Base-by-base conservation (phyloP, 2,797 vertebrate genomes). In the Protonibea diacanthus region DNA sequence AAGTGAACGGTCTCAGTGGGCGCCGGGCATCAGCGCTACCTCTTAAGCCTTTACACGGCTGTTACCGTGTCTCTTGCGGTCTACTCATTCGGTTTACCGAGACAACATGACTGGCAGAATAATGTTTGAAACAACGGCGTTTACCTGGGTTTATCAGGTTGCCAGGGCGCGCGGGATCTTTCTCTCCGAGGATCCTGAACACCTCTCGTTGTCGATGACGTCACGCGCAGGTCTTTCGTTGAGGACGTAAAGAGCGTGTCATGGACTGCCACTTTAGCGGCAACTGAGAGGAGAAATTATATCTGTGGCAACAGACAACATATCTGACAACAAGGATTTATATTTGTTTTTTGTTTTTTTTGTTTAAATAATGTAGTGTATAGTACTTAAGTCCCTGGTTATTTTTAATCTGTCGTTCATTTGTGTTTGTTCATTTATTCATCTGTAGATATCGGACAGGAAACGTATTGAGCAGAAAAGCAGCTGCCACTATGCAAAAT, bases 161-260 rank as follows among this genome's bases (percentile, higher is more conserved):
- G 94, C 93, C 93, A 94, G 88, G 92, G 91, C 93, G 95, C 95
- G 95, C 95, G 95, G 94, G 94, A 94, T 94, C 93, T 95, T 95
- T 94, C 94, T 95, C 93, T 95, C 95, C 94, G 93, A 95, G 91
- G 93, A 95, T 95, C 95, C 93, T 95, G 95, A 96, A 95, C 95
- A 95, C 94, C 95, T 94, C 94, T 94, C 92, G 94, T 91, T 90
- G 92, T 90, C 86, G 83, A 10, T 96, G 93, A 96, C 95, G 95
- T 95, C 93, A 96, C 86, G 63, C 94, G 94, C 91, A 90, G 80
- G 78, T 87, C 81, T 87, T 87, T 87, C 83, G 87, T 87, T 25
- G 63, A 76, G 77, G 59, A 94, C 95, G 94, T 93, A 91, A 86
- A 88, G 81, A 76, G 63, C 71, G 81, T 76, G 87, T 81, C 73